Evolutionary conservation across 1,140 invertebrate genomes (phyloP), one percentile per base, ranked within the genome.

Genomic region (Formica exsecta): DNA sequence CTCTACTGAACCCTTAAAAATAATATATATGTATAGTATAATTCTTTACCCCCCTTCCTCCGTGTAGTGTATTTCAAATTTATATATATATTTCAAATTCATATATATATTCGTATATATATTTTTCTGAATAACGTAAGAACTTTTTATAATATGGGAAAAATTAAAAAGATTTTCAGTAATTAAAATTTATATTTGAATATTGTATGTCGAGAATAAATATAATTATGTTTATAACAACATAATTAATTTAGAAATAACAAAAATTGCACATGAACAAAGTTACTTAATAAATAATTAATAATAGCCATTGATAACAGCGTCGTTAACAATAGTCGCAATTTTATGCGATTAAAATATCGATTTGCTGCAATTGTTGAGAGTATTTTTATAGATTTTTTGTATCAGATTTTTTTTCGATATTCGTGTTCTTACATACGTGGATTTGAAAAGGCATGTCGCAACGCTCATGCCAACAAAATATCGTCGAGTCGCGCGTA

Each of bases 401-500:
- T 13, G 41, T 16, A 41, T 44, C 22, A 71, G 44, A 36, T 61
- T 36, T 32, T 73, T 73, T 32, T n/a, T 73, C 19, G 8, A 73
- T 66, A 81, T 61, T 61, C 16, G 48, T 29, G 48, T 73, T 68
- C 36, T 81, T 59, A 36, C 48, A 19, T 51, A 51, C 4, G 7
- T 16, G 57, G 61, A 38, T 22, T n/a, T 9, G 77, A 68, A 51
- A 57, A 44, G 32, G 29, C 61, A 51, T 38, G 86, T 29, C 57
- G 68, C 79, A 62, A 71, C 48, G 66, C 59, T 48, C 36, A 38
- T 16, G 80, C 74, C 57, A 36, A 80, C 61, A 70, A 81, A 86
- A 81, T 80, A 81, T 85, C 38, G 76, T 66, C 51, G 44, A 48
- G 73, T 68, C 44, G 48, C 48, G 48, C 48, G 73, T 80, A 87